These are phyloP conservation scores for Neomorphus geoffroyi DNA, from an alignment of 2,797 vertebrate species.

Conservation along the genomic window DNA sequence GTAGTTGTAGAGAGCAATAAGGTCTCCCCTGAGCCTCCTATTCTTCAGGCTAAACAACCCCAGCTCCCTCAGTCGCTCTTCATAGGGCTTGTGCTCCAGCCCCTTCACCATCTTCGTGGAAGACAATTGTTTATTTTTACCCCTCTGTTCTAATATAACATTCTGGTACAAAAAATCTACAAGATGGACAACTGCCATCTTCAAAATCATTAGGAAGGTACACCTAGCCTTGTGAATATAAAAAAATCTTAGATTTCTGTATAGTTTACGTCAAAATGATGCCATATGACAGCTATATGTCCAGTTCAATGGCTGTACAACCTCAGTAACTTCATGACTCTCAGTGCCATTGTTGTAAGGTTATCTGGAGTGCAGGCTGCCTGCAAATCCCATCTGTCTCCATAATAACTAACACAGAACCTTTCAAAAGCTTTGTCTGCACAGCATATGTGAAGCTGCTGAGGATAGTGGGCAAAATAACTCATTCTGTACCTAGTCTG, in stretches of 20 bases:
- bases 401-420: background rate
- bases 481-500: background rate
- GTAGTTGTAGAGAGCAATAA: too few relatives aligned
- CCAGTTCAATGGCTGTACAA: background rate
- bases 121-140: background rate
- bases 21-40: too few relatives aligned
- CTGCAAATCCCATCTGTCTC: background rate
- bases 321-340: background rate
- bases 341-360: background rate
- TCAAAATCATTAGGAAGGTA: background rate
- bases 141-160: background rate
- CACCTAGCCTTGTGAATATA: background rate
- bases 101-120: too few relatives aligned
- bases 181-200: background rate
- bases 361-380: background rate
- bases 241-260: background rate
- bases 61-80: too few relatives aligned
- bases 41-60: too few relatives aligned
- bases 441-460: background rate
- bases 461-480: background rate
- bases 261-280: background rate
- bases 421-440: constrained; percentile 1
- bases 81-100: too few relatives aligned
- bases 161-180: background rate
- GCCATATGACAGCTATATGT: background rate